phyloP scores from a whole-genome alignment of 92 coral and sea anemone genomes.

The Parazoanthus atlanticus region DNA sequence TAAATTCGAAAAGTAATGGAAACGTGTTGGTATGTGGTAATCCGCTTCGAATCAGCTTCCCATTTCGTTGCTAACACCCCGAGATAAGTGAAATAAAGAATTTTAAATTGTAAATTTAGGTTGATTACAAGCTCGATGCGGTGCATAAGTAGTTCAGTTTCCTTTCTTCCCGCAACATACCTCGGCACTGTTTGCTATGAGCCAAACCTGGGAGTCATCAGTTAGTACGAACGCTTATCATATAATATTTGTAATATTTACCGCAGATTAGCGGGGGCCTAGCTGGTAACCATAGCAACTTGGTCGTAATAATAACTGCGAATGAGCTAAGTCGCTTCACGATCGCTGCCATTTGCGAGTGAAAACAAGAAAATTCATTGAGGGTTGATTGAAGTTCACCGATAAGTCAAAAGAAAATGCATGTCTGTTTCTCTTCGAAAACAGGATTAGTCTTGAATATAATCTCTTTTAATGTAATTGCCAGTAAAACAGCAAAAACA shows the following conservation, averaged over 20 bases:
- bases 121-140: no score
- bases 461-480: neutral
- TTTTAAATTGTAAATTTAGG: no score
- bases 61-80: neutral
- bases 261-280: neutral
- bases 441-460: neutral
- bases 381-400: neutral
- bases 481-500: neutral
- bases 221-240: neutral
- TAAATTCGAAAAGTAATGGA: neutral
- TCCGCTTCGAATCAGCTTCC: neutral
- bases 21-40: neutral
- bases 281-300: neutral
- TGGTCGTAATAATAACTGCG: neutral
- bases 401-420: neutral
- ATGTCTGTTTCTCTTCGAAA: neutral
- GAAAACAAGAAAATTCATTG: neutral
- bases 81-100: neutral
- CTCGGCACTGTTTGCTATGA: no score
- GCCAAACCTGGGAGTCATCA: no score
- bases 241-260: no score
- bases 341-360: neutral
- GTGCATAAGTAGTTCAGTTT: no score
- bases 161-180: no score
- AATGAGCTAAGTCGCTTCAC: neutral